phyloP scores from a whole-genome alignment of 2,797 vertebrate species.

The Schizopygopsis malacanthus region DNA sequence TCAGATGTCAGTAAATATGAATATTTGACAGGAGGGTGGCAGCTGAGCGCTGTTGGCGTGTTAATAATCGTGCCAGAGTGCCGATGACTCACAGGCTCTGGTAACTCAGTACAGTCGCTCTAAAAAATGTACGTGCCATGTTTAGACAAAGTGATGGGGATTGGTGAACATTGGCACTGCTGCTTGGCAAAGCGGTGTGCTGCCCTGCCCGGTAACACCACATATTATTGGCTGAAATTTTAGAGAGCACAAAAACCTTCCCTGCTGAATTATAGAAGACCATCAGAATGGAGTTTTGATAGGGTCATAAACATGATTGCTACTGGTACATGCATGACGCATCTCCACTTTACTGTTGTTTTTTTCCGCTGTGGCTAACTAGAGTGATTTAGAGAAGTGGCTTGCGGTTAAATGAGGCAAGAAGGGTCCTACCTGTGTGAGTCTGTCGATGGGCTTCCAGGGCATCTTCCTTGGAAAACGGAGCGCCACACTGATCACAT shows the following conservation, averaged over 20 bases:
- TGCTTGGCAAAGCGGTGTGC: conserved; percentile 63
- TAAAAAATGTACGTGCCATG: conserved; percentile 49
- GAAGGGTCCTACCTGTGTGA: conserved; percentile 87
- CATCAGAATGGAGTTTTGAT: conserved; percentile 43
- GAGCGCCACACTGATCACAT: conserved; percentile 96
- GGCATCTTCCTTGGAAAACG: conserved; percentile 95
- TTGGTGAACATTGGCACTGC: conserved; percentile 47
- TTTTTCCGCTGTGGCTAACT: conserved; percentile 19
- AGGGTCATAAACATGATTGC: conserved; percentile 40
- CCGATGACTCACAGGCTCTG: conserved; percentile 52
- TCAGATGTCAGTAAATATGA: conserved; percentile 49
- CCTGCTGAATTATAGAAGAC: conserved; percentile 78
- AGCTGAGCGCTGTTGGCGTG: conserved; percentile 39
- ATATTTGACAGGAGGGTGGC: conserved; percentile 45
- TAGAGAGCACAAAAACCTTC: conserved; percentile 72
- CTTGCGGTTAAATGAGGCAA: conserved; percentile 5
- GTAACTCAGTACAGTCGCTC: conserved; percentile 48
- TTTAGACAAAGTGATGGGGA: conserved; percentile 54
- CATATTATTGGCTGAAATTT: conserved; percentile 77
- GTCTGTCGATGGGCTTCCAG: conserved; percentile 94
- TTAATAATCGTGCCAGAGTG: conserved; percentile 49
- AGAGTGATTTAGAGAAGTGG: conserved; percentile 4
- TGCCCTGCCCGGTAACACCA: conserved; percentile 67
- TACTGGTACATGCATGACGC: conserved; percentile 14
- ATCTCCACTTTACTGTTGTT: neutral